Evolutionary conservation across 1,140 invertebrate genomes (phyloP), one percentile per base, ranked within the genome.

Genomic region (Diplogasteroides magnus): DNA sequence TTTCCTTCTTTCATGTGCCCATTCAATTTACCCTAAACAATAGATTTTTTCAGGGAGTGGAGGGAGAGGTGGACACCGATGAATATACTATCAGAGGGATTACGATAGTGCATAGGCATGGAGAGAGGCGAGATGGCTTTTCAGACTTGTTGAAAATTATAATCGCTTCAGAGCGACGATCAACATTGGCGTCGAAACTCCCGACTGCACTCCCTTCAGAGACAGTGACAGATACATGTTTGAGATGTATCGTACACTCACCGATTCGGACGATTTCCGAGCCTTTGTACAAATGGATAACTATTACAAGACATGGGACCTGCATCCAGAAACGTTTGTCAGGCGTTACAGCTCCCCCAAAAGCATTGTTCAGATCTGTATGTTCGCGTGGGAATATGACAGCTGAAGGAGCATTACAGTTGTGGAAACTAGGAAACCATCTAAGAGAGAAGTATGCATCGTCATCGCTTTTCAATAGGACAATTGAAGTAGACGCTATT

Each of bases 141-240:
- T 13, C n/a, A n/a, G n/a, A n/a, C n/a, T n/a, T n/a, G n/a, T n/a
- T n/a, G n/a, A n/a, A n/a, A n/a, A n/a, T n/a, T n/a, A n/a, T n/a
- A n/a, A n/a, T n/a, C n/a, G n/a, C n/a, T n/a, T n/a, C n/a, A n/a
- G n/a, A n/a, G n/a, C n/a, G n/a, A n/a, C n/a, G n/a, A n/a, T n/a
- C n/a, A n/a, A n/a, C n/a, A n/a, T n/a, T n/a, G n/a, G n/a, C n/a
- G n/a, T n/a, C n/a, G n/a, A n/a, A n/a, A n/a, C n/a, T n/a, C n/a
- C n/a, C 23, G 69, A 61, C 15, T 71, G 69, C 48, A 28, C 32
- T 37, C 37, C 64, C 15, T 67, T n/a, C 19, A 59, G 69, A 67
- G 69, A 71, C 28, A 26, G 23, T 2, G 69, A 71, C 48, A 31
- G 69, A 59, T 67, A 37, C 56, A 61, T 59, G 3, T 71, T 71